These are phyloP conservation scores for Xenentodon cancila DNA, from an alignment of 2,797 vertebrate species.

Conservation along the genomic window DNA sequence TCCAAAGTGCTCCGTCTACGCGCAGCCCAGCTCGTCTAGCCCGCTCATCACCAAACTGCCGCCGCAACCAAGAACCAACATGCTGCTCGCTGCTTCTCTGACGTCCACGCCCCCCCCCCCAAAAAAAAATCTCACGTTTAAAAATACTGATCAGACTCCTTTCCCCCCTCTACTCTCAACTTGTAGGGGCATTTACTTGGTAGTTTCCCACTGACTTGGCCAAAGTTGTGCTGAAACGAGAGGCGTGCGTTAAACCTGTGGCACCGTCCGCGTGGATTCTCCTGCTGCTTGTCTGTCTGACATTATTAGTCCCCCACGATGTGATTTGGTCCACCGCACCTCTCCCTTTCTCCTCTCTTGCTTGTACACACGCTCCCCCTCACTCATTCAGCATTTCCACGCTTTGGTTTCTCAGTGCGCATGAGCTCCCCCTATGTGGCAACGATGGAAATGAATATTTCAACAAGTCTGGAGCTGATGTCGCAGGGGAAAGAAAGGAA, in stretches of 20 bases:
- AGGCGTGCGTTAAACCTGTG: constrained; percentile 15
- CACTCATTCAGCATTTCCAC: constrained; percentile 70
- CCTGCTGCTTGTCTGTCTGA: constrained; percentile 50
- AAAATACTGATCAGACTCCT: constrained; percentile 69
- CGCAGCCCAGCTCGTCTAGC: constrained; percentile 51
- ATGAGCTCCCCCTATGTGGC: constrained; percentile 72
- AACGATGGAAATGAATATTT: constrained; percentile 47
- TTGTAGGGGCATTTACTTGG: constrained; percentile 50
- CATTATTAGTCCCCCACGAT: constrained; percentile 40
- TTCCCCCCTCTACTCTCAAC: constrained; percentile 44
- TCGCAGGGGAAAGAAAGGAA: background rate
- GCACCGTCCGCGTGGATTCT: constrained; percentile 17
- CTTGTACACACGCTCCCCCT: constrained; percentile 30
- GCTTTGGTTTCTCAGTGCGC: constrained; percentile 43
- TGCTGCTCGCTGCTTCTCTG: constrained; percentile 60
- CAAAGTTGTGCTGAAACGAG: constrained; percentile 58
- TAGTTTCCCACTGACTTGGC: constrained; percentile 34
- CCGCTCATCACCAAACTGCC: constrained; percentile 59
- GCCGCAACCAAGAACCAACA: constrained; percentile 63
- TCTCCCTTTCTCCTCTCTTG: constrained; percentile 34
- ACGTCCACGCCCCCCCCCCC: constrained; percentile 69
- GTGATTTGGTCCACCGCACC: constrained; percentile 47
- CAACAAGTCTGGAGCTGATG: constrained; percentile 26
- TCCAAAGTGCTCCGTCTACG: constrained; percentile 31
- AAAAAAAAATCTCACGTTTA: constrained; percentile 58